Evolutionary conservation across 2,113 vertebrate genomes (phyloP).

Genomic region (Turnix velox): DNA sequence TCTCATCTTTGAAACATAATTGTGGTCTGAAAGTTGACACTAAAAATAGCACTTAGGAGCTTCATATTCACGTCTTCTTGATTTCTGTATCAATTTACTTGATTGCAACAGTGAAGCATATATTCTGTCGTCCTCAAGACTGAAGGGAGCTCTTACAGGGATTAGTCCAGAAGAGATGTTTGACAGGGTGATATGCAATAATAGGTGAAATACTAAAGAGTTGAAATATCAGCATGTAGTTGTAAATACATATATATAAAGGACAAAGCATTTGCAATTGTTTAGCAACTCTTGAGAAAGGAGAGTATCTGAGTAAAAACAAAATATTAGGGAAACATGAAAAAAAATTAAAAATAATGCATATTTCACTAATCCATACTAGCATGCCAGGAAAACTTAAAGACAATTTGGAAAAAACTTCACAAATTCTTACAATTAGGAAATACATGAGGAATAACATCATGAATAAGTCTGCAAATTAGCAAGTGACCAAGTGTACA

Average conservation of each 20-base stretch:
- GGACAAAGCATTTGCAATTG: background rate
- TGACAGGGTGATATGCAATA: background rate
- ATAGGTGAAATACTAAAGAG: no score
- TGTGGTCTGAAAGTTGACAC: background rate
- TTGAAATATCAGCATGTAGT: background rate
- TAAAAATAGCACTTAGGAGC: slow-evolving; percentile 33
- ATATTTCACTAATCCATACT: slow-evolving; percentile 37
- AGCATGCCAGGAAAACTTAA: slow-evolving; percentile 60
- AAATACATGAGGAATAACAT: slow-evolving; percentile 65
- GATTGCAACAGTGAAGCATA: background rate
- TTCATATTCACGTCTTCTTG: background rate
- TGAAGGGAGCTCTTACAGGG: background rate
- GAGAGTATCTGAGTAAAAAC: background rate
- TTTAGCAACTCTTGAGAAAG: background rate
- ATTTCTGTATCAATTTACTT: slow-evolving; percentile 53
- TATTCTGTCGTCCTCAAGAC: background rate
- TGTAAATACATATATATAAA: background rate
- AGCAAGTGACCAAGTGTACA: slow-evolving; percentile 37
- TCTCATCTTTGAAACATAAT: slow-evolving; percentile 12
- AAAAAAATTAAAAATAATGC: background rate
- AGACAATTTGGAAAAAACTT: slow-evolving; percentile 63
- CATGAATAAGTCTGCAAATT: slow-evolving; percentile 64
- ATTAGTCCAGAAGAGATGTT: background rate
- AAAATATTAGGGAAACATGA: background rate
- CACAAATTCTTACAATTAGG: slow-evolving; percentile 58